Evolutionary conservation across 2,888 invertebrate genomes (phyloP), one percentile per base, ranked within the genome.

Genomic region (Chrysotoxum bicinctum): DNA sequence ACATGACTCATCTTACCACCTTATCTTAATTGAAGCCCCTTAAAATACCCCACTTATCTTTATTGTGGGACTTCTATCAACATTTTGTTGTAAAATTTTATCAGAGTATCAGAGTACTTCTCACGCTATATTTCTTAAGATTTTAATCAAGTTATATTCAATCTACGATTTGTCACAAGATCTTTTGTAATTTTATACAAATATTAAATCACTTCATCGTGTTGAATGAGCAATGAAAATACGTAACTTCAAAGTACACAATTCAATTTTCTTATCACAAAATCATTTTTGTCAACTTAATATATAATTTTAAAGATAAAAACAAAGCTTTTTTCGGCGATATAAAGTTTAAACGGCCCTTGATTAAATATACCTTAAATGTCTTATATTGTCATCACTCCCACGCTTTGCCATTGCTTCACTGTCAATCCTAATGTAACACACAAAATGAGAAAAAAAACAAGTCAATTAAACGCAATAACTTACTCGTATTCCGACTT

Each of bases 391-490:
- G 48, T 50, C 66, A 35, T 50, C 12, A 64, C 56, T 66, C 64
- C 64, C 50, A 66, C 64, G 35, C 66, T 35, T 30, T 21, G 6
- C 19, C 48, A 66, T 50, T 66, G 32, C 50, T 35, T 50, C 48
- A 66, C 66, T 50, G 35, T 50, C 66, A 66, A 35, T 45, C 8
- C 3, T 23, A 50, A n/a, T 66, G 7, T 26, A 26, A n/a, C 14
- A n/a, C n/a, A n/a, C n/a, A 54, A 16, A 37, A 37, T 5, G 19
- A 19, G 19, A 37, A 58, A 30, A 21, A 21, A 35, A 35, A 48
- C 4, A 64, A 45, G 45, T 45, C 64, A 64, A 64, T 64, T 45
- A 64, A 45, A 45, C 30, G 45, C 64, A 64, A 60, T 60, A 60
- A 54, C 26, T 21, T 37, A n/a, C n/a, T n/a, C n/a, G n/a, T n/a